Percentiles rank a stretch among this genome's conserved stretches.
Conservation (phyloP, 2,888 invertebrate genomes). For the Leptopilina myrica region DNA sequence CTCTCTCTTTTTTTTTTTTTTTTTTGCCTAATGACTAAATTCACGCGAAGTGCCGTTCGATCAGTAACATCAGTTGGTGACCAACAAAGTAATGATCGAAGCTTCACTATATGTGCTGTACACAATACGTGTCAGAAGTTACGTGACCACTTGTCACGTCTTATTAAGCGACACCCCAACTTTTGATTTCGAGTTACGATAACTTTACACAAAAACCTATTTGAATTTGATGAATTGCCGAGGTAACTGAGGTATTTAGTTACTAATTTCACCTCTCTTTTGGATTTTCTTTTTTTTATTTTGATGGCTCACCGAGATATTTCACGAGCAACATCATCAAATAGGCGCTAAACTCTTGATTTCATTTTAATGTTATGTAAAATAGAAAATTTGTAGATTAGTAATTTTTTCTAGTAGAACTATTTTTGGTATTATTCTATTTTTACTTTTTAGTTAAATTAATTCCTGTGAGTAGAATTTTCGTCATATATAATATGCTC, state of each 20-base stretch:
- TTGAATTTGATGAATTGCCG: constrained; percentile 63
- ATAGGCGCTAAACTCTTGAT: constrained; percentile 28
- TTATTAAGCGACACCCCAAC: constrained; percentile 71
- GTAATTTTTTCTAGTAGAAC: not conserved
- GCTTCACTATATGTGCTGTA: constrained; percentile 34
- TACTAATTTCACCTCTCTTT: constrained; percentile 17
- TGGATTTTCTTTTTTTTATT: no score
- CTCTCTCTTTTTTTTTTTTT: no score
- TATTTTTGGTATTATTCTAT: no score
- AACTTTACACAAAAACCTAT: constrained; percentile 59
- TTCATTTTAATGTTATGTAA: not conserved
- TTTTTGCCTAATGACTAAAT: constrained; percentile 45
- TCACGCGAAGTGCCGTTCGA: constrained; percentile 55
- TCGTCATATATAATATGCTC: not conserved
- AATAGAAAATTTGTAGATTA: not conserved
- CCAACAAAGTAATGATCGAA: constrained; percentile 52
- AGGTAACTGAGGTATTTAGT: constrained; percentile 21
- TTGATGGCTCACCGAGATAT: constrained; percentile 16
- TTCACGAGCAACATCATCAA: constrained; percentile 9
- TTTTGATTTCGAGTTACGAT: constrained; percentile 64
- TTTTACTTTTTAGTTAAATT: not conserved
- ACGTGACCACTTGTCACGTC: constrained; percentile 73
- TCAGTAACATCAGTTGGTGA: constrained; percentile 50
- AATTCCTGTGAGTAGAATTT: no score
- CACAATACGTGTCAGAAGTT: constrained; percentile 54